A percentile compares a stretch with the other conserved stretches of the same genome.
phyloP scores from a whole-genome alignment of 2,797 vertebrate genomes.

The Schizopygopsis pylzovi region DNA sequence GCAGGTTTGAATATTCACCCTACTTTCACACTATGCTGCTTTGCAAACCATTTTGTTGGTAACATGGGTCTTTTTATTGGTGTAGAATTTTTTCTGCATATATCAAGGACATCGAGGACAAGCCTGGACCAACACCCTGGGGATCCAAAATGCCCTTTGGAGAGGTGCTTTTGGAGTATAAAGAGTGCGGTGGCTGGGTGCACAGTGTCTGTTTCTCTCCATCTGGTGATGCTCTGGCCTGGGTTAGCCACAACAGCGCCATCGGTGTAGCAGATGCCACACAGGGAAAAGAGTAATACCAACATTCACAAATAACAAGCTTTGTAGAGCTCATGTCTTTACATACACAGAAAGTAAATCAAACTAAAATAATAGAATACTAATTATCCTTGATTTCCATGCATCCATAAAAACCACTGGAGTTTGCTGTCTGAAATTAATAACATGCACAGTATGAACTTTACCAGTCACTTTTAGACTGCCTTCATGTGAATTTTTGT shows the following conservation, averaged over 20 bases:
- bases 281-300: conserved; percentile 75
- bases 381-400: background rate
- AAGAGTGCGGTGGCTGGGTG: conserved; percentile 85
- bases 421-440: conserved; percentile 1
- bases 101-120: conserved; percentile 86
- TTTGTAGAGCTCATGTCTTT: background rate
- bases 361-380: background rate
- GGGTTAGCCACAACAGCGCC: conserved; percentile 83
- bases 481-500: conserved; percentile 20
- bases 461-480: conserved; percentile 4
- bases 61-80: background rate
- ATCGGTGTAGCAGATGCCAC: conserved; percentile 77
- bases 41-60: background rate
- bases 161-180: conserved; percentile 80
- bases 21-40: background rate
- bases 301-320: conserved; percentile 3
- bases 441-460: background rate
- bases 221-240: conserved; percentile 79
- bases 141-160: conserved; percentile 85
- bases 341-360: background rate
- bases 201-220: conserved; percentile 82
- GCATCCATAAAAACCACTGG: background rate
- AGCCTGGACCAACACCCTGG: conserved; percentile 82
- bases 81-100: conserved; percentile 81
- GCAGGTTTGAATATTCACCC: conserved; percentile 72